Base-by-base conservation (phyloP, 2,113 vertebrate genomes). In the Typhlomys cinereus region DNA sequence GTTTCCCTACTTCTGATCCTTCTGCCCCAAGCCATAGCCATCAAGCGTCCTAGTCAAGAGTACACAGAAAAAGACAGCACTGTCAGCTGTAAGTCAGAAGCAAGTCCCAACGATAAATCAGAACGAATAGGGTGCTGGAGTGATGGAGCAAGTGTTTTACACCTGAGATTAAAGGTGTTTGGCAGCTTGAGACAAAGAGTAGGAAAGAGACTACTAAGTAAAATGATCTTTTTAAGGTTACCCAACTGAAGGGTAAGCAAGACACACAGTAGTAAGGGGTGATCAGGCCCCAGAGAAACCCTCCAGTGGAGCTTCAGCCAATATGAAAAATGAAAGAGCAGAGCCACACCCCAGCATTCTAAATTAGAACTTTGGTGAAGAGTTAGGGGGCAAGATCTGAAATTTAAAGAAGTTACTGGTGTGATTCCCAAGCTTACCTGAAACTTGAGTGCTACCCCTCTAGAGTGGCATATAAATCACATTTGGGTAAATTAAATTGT, bases 381-480 rank as follows among this genome's bases (percentile, higher is more conserved):
- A 75, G 74, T 7, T 29, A n/a, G n/a, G 18, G 20, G 36, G 21
- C 62, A 84, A 83, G 71, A 78, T 87, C 39, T 87, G 61, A 76
- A 96, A 81, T 73, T 92, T 81, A 91, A 90, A 76, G 52, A 61
- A 75, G 41, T 86, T 76, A 41, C 54, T 84, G 74, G 62, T 29
- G 71, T 84, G 67, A 90, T 54, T 89, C 17, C 83, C 39, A 52
- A 21, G 50, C 25, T 92, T 73, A 20, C 25, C n/a, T 31, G 67
- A 79, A 90, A 94, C 50, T 62, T 80, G 61, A 75, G 50, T 69
- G 81, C 67, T 81, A 73, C n/a, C 76, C 41, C 54, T 86, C 75
- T 29, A 71, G 31, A 46, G 59, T n/a, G 46, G 62, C 71, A 91
- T 64, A 91, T 95, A 92, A 96, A 94, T 97, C 95, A 94, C 91